Conservation (phyloP, 2,888 invertebrate genomes). For the Macrophya annulata region DNA sequence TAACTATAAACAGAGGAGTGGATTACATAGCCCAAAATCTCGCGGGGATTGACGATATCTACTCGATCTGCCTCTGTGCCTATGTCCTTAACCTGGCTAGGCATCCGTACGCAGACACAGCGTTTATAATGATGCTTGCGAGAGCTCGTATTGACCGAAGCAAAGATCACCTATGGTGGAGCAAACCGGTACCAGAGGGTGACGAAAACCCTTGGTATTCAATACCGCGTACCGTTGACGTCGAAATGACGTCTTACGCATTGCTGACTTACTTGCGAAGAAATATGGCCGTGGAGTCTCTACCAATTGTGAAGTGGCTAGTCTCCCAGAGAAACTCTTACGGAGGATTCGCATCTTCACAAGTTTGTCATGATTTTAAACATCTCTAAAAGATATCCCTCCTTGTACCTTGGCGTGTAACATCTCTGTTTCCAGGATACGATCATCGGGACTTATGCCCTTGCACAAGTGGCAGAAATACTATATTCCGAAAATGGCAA, state of each 20-base stretch:
- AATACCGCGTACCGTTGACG: conserved; percentile 87
- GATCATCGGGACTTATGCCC: conserved; percentile 87
- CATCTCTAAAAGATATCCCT: background rate
- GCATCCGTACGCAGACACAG: conserved; percentile 86
- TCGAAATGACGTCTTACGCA: conserved; percentile 95
- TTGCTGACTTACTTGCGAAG: conserved; percentile 85
- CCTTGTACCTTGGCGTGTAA: background rate
- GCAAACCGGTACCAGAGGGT: conserved; percentile 83
- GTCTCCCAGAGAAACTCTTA: conserved; percentile 86
- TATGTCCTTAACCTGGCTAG: conserved; percentile 89
- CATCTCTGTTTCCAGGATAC: conserved; percentile 83
- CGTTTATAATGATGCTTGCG: conserved; percentile 82
- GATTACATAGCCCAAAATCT: conserved; percentile 88
- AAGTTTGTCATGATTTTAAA: conserved; percentile 76
- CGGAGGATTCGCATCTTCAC: conserved; percentile 88
- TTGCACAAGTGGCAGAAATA: conserved; percentile 85
- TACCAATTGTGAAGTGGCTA: conserved; percentile 88
- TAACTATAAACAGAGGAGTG: conserved; percentile 88
- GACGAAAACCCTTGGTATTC: conserved; percentile 85
- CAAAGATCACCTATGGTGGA: conserved; percentile 91
- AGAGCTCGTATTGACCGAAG: conserved; percentile 80
- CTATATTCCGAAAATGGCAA: conserved; percentile 81
- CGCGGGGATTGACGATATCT: conserved; percentile 85
- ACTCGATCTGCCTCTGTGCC: conserved; percentile 89
- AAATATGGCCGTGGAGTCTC: conserved; percentile 80